Percentiles rank a stretch among this genome's conserved stretches.
Evolutionary conservation across 2,797 vertebrate genomes (phyloP).

Genomic region (Danionella dracula): DNA sequence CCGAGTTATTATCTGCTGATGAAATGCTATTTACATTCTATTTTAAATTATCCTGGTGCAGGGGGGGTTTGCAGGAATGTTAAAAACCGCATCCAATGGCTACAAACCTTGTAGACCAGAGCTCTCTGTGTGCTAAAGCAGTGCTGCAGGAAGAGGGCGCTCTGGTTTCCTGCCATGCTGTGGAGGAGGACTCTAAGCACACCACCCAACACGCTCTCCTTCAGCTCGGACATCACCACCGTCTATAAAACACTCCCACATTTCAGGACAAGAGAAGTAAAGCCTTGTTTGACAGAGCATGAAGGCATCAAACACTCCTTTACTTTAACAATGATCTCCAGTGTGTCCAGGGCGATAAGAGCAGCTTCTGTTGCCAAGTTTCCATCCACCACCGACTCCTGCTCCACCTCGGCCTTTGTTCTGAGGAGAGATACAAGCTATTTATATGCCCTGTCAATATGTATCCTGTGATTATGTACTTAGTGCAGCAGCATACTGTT

Average conservation of each 20-base stretch:
- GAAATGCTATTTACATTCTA: too few relatives aligned
- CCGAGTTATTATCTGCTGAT: too few relatives aligned
- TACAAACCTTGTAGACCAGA: conserved; percentile 79
- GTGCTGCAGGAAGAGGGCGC: conserved; percentile 85
- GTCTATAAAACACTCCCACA: conserved; percentile 55
- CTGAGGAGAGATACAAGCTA: conserved; percentile 52
- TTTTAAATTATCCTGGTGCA: background rate
- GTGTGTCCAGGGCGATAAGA: conserved; percentile 80
- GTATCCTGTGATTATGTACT: conserved; percentile 10
- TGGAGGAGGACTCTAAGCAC: conserved; percentile 84
- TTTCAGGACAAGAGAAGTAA: too few relatives aligned
- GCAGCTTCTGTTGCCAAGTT: conserved; percentile 85
- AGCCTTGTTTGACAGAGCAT: background rate
- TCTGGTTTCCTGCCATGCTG: conserved; percentile 85
- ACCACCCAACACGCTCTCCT: conserved; percentile 81
- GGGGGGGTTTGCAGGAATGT: background rate
- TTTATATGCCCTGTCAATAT: background rate
- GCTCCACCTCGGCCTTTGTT: conserved; percentile 83
- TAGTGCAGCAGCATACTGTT: background rate
- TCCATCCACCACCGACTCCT: conserved; percentile 86
- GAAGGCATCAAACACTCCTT: background rate
- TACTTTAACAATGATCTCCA: conserved; percentile 90
- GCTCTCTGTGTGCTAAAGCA: conserved; percentile 87
- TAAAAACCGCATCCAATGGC: background rate
- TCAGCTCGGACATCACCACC: conserved; percentile 79